Conservation (phyloP, 2,797 vertebrate genomes). For the Rhyacichthys aspro region DNA sequence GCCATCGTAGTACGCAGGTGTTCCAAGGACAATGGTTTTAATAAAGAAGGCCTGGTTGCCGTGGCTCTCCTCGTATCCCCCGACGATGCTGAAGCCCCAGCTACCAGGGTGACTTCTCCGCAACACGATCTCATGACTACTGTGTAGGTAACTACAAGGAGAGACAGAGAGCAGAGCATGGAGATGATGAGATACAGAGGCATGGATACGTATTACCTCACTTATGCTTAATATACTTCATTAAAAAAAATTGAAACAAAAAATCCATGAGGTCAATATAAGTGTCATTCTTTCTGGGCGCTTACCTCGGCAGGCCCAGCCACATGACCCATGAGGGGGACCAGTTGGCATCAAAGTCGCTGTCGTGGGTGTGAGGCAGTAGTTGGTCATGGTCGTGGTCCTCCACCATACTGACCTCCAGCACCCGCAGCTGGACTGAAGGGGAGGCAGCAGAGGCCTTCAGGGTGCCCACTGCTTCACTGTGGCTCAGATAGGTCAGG, state of each 20-base stretch:
- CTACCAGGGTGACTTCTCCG: constrained; percentile 92
- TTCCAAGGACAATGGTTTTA: constrained; percentile 98
- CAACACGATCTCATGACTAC: constrained; percentile 94
- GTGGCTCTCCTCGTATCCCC: constrained; percentile 96
- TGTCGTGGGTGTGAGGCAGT: constrained; percentile 87
- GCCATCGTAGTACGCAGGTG: constrained; percentile 97
- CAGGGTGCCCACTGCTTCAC: constrained; percentile 94
- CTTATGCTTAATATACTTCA: no score
- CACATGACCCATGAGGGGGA: constrained; percentile 99
- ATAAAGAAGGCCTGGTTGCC: constrained; percentile 99
- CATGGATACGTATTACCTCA: no score
- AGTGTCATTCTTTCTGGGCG: not conserved
- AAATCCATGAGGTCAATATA: not conserved
- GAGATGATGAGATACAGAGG: not conserved
- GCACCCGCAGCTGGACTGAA: constrained; percentile 87
- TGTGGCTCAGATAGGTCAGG: constrained; percentile 93
- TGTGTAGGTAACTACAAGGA: constrained; percentile 88
- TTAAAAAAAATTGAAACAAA: not conserved
- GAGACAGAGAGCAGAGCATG: not conserved
- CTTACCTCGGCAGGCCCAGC: constrained; percentile 95
- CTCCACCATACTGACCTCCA: constrained; percentile 92
- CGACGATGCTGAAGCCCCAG: constrained; percentile 99
- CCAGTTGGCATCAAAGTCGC: constrained; percentile 95
- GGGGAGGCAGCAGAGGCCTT: constrained; percentile 94
- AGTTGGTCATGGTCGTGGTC: constrained; percentile 85